Conservation (phyloP, 2,797 vertebrate species). For the Mergus octosetaceus region DNA sequence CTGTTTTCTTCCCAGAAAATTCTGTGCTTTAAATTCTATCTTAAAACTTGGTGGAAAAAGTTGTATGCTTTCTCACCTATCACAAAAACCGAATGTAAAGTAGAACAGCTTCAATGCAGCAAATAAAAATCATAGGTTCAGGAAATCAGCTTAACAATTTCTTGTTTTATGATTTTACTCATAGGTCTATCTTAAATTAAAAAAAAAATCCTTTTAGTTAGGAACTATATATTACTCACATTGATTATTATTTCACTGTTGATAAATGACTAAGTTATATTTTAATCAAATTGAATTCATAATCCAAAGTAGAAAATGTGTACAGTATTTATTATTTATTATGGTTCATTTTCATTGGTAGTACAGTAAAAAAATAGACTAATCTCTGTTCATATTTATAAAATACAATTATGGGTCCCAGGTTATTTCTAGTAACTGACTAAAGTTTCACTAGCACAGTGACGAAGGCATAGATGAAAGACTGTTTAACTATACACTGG, state of each 20-base stretch:
- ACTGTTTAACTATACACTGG: neutral
- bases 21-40: neutral
- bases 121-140: neutral
- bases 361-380: neutral
- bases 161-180: neutral
- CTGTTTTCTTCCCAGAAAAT: neutral
- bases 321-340: slow-evolving; percentile 22
- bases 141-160: neutral
- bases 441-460: neutral
- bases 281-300: slow-evolving; percentile 39
- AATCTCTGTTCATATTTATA: neutral
- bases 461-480: neutral
- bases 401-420: neutral
- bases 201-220: neutral
- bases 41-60: neutral
- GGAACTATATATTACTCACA: neutral
- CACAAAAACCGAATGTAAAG: neutral
- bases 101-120: neutral
- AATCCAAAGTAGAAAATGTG: neutral
- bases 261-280: neutral
- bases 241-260: slow-evolving; percentile 11
- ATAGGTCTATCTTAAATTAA: neutral
- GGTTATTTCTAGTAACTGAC: neutral
- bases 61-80: neutral
- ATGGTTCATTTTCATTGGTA: neutral